Conservation (phyloP, 2,113 vertebrate species). For the Urocitellus parryii region DNA sequence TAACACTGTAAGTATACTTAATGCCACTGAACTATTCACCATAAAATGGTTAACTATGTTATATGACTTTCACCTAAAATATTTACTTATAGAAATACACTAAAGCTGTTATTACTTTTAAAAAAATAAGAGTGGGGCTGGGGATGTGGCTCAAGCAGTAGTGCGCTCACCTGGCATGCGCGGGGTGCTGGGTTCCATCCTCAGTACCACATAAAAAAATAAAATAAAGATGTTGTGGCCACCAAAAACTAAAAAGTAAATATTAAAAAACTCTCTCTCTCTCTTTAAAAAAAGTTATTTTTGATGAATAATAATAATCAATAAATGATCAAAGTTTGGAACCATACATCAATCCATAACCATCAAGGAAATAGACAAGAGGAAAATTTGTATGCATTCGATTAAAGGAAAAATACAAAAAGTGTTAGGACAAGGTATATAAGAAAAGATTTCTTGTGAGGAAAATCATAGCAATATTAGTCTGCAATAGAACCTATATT, state of each 20-base stretch:
- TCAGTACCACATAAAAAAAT: too few species aligned
- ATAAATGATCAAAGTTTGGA: not conserved
- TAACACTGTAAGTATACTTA: not conserved
- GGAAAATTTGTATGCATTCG: not conserved
- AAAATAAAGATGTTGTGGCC: too few species aligned
- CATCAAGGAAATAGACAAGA: not conserved
- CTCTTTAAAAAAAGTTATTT: not conserved
- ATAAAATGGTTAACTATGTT: not conserved
- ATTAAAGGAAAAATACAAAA: not conserved
- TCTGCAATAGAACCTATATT: not conserved
- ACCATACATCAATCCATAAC: not conserved
- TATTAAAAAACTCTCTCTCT: too few species aligned
- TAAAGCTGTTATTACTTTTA: not conserved
- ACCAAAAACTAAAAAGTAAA: too few species aligned
- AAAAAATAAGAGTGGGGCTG: not conserved
- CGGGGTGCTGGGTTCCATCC: too few species aligned
- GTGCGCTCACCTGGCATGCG: too few species aligned
- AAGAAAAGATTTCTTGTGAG: not conserved
- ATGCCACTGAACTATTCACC: not conserved
- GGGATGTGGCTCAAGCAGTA: too few species aligned
- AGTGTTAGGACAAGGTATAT: fast-evolving
- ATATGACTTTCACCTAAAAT: not conserved
- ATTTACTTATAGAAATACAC: not conserved
- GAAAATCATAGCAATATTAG: not conserved
- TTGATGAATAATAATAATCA: not conserved